Evolutionary conservation across 2,797 vertebrate species (phyloP).

Genomic region (Myotis myotis): DNA sequence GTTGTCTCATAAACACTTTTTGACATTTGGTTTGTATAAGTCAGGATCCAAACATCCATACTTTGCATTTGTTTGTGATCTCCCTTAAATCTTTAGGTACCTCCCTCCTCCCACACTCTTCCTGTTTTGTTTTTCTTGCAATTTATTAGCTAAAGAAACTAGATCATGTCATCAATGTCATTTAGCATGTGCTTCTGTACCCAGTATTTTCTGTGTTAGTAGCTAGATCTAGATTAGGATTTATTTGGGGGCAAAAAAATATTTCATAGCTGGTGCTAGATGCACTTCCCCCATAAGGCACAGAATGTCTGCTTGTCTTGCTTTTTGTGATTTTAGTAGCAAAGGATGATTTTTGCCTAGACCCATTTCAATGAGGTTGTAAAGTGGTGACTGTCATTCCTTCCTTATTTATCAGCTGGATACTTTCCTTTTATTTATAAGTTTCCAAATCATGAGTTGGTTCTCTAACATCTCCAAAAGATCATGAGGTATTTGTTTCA

Average conservation of each 20-base stretch:
- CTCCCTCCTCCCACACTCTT: not conserved
- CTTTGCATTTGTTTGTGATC: not conserved
- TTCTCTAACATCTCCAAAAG: not conserved
- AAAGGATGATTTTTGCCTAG: not conserved
- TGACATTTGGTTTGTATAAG: not conserved
- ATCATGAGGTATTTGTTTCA: not conserved
- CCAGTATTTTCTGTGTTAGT: not conserved
- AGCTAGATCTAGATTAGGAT: not conserved
- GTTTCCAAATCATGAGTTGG: not conserved
- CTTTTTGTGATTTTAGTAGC: not conserved
- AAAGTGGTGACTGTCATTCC: not conserved
- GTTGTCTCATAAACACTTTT: not conserved
- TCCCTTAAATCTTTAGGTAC: not conserved
- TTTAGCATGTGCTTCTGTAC: not conserved
- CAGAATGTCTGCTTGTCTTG: not conserved
- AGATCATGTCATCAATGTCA: not conserved
- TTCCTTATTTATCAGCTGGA: not conserved
- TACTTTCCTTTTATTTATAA: not conserved
- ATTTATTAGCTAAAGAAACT: not conserved
- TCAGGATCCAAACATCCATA: not conserved
- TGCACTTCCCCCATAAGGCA: not conserved
- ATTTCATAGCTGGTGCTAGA: not conserved
- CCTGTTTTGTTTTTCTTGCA: not conserved
- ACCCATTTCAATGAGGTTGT: not conserved
- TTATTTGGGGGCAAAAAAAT: not conserved